phyloP scores from a whole-genome alignment of 2,888 invertebrate species.

The Dione juno region DNA sequence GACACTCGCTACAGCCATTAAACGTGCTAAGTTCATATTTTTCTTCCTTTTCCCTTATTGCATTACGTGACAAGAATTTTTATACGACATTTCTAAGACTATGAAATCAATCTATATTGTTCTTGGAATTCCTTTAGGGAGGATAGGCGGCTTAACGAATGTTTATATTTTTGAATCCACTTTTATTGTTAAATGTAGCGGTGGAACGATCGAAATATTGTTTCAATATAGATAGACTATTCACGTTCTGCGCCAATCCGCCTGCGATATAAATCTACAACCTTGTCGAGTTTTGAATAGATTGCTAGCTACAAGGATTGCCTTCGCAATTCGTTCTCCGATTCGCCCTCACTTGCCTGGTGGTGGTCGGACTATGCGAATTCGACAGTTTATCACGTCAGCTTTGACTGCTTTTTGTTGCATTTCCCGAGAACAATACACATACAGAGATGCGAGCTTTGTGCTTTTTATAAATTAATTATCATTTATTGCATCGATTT shows the following conservation, averaged over 20 bases:
- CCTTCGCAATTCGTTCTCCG: slow-evolving; percentile 61
- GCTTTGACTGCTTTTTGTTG: slow-evolving; percentile 56
- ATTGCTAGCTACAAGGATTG: slow-evolving; percentile 72
- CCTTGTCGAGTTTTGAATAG: slow-evolving; percentile 72
- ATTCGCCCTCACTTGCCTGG: slow-evolving; percentile 46
- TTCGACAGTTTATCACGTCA: slow-evolving; percentile 70
- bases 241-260: slow-evolving; percentile 71
- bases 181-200: slow-evolving; percentile 46
- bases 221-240: slow-evolving; percentile 56
- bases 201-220: slow-evolving; percentile 62
- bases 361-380: slow-evolving; percentile 43
- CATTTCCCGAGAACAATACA: slow-evolving; percentile 49
- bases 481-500: slow-evolving; percentile 31
- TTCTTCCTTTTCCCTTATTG: slow-evolving; percentile 58
- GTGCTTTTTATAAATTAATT: slow-evolving; percentile 30
- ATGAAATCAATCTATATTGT: slow-evolving; percentile 66
- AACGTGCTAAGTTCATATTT: slow-evolving; percentile 43
- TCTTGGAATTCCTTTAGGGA: slow-evolving; percentile 48
- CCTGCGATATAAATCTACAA: slow-evolving; percentile 76
- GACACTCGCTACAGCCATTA: slow-evolving; percentile 4
- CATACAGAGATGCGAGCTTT: slow-evolving; percentile 36
- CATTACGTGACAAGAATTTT: slow-evolving; percentile 66
- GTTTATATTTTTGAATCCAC: slow-evolving; percentile 54
- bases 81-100: slow-evolving; percentile 46
- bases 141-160: slow-evolving; percentile 59